A percentile compares a stretch with the other conserved stretches of the same genome.
Evolutionary conservation across 2,888 invertebrate genomes (phyloP).

Genomic region (Sinotaia quadrata): DNA sequence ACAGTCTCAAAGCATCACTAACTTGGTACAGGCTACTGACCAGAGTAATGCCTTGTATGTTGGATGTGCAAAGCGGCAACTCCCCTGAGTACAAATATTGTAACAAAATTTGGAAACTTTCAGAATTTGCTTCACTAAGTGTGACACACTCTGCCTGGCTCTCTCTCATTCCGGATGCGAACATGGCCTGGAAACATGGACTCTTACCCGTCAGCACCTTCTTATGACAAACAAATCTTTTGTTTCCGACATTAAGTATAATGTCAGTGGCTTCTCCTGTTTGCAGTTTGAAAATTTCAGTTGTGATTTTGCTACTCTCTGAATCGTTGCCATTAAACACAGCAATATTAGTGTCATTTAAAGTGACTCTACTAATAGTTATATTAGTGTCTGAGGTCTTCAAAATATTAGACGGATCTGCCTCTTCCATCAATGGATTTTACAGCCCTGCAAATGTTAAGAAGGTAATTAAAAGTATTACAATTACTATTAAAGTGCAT

Average conservation of each 20-base stretch:
- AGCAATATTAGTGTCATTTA: too few species aligned
- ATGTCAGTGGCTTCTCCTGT: slow-evolving; percentile 9
- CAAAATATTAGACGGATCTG: too few species aligned
- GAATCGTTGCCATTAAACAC: too few species aligned
- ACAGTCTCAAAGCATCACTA: not conserved
- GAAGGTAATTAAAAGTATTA: too few species aligned
- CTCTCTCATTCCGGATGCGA: slow-evolving; percentile 18
- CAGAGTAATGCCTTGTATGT: not conserved
- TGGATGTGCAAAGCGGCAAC: not conserved
- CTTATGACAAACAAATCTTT: slow-evolving; percentile 13
- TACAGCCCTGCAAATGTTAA: too few species aligned
- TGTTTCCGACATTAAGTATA: slow-evolving; percentile 2
- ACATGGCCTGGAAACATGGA: slow-evolving; percentile 17
- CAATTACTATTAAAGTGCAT: too few species aligned
- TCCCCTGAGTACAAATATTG: slow-evolving; percentile 11
- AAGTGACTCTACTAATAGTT: too few species aligned
- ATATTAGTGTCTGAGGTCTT: too few species aligned
- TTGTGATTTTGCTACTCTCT: too few species aligned
- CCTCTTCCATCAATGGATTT: too few species aligned
- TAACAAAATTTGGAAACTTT: not conserved
- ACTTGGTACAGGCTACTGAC: slow-evolving; percentile 18
- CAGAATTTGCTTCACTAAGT: not conserved
- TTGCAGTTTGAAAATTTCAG: not conserved
- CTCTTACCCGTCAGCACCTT: not conserved
- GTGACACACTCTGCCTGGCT: not conserved